Base-by-base conservation (phyloP, 2,113 vertebrate genomes). In the Ellobius talpinus region DNA sequence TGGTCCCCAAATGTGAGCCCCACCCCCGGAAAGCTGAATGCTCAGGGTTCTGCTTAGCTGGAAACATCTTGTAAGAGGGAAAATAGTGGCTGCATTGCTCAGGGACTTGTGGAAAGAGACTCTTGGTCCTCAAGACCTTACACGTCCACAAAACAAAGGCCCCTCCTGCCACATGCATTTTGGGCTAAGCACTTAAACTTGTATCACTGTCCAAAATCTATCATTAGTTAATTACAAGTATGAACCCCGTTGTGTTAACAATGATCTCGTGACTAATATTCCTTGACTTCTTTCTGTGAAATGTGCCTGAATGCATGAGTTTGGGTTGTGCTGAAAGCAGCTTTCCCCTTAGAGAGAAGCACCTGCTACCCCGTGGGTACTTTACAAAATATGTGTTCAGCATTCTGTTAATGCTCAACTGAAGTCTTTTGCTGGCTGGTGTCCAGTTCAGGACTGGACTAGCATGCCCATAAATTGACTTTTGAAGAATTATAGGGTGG, bases 321-420 rank as follows among this genome's bases (percentile, higher is more conserved):
- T 78, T 81, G 70, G n/a, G 16, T 23, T 72, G 55, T 78, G 33
- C 86, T 58, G 21, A 93, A 95, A 84, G 74, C 12, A 16, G 26
- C 47, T 74, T 96, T 76, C 24, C 84, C 31, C 85, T 39, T 42
- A 61, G 90, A 94, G 86, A 94, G 93, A 93, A 93, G 36, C 52
- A 19, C 61, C 85, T 87, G 31, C 21, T 84, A 84, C 73, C 77
- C 66, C 45, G 2, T 68, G 72, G 88, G 45, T 11, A 70, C 73
- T 93, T 89, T 2, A 63, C 45, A 90, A 39, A 50, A 90, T 85
- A 26, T 95, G 61, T 73, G 78, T 89, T 91, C 55, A 85, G 7
- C 3, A 12, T 72, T 36, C 16, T 76, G 13, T 91, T 76, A 72
- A 50, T 61, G 82, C 16, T 3, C 50, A 52, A 17, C 23, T 76